Percentiles rank a stretch among this genome's conserved stretches.
Evolutionary conservation across 2,113 vertebrate genomes (phyloP).

Genomic region (Vulpes lagopus): DNA sequence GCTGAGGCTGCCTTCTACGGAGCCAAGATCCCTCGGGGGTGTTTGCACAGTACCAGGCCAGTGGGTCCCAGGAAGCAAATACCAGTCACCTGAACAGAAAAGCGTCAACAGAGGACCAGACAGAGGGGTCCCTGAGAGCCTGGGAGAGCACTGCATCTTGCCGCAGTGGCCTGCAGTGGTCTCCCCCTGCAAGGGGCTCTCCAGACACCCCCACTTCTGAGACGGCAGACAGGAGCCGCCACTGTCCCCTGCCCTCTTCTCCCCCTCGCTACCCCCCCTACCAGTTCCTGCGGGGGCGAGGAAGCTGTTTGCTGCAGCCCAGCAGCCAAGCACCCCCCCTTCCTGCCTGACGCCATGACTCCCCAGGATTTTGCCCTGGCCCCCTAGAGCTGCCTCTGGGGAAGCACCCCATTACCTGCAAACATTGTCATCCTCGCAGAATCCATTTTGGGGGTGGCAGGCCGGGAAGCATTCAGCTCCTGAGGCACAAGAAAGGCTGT

Average conservation of each 20-base stretch:
- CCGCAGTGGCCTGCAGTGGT: conserved; percentile 33
- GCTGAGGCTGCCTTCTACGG: not conserved
- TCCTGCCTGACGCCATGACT: not conserved
- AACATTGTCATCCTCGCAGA: conserved; percentile 92
- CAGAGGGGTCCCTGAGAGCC: not conserved
- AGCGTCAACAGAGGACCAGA: not conserved
- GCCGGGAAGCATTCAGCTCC: conserved; percentile 90
- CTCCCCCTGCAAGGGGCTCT: not conserved
- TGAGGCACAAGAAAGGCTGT: conserved; percentile 80
- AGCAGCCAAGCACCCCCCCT: not conserved
- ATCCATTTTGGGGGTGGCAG: conserved; percentile 93
- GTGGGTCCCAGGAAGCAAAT: not conserved
- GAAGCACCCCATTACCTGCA: conserved; percentile 91
- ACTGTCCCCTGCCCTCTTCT: not conserved
- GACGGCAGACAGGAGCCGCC: not conserved
- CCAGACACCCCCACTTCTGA: not conserved
- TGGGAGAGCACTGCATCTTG: rapidly evolving
- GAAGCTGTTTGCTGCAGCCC: conserved; percentile 13
- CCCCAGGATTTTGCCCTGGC: not conserved
- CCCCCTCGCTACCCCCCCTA: not conserved
- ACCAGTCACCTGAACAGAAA: not conserved
- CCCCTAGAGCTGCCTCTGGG: not conserved
- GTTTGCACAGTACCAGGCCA: not conserved
- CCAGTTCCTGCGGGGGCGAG: not conserved
- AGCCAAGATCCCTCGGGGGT: not conserved